phyloP scores from a whole-genome alignment of 1,140 invertebrate species.

The Tigriopus japonicus region DNA sequence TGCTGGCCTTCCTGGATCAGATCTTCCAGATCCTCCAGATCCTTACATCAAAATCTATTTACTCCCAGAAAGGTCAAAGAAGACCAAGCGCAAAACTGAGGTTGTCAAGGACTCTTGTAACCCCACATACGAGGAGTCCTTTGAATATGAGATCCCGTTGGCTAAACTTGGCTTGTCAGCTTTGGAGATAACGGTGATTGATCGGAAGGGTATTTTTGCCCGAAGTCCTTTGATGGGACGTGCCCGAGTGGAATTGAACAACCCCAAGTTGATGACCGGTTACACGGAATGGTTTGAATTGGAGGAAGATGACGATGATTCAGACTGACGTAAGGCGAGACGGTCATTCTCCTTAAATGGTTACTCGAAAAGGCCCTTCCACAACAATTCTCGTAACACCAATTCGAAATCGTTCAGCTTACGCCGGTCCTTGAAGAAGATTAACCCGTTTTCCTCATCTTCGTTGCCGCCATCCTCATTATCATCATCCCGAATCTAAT shows the following conservation, averaged over 20 bases:
- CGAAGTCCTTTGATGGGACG: constrained; percentile 1
- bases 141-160: constrained; percentile 48
- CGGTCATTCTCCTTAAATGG: no score
- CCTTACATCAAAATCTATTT: constrained; percentile 86
- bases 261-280: neutral
- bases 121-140: constrained; percentile 74
- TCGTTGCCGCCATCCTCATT: no score
- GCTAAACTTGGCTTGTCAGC: constrained; percentile 41
- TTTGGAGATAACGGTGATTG: constrained; percentile 58
- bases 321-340: neutral
- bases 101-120: constrained; percentile 60
- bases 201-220: constrained; percentile 38
- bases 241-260: neutral
- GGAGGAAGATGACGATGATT: constrained; percentile 5
- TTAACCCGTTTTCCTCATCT: no score
- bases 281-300: neutral
- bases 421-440: no score
- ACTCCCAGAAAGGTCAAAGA: constrained; percentile 62
- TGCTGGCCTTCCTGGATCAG: constrained; percentile 56
- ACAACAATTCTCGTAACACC: no score
- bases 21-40: constrained; percentile 71
- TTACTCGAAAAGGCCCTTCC: no score
- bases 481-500: no score
- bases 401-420: no score
- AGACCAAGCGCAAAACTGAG: constrained; percentile 72